Conservation (phyloP, 1,140 invertebrate genomes). For the Drosophila kikkawai region DNA sequence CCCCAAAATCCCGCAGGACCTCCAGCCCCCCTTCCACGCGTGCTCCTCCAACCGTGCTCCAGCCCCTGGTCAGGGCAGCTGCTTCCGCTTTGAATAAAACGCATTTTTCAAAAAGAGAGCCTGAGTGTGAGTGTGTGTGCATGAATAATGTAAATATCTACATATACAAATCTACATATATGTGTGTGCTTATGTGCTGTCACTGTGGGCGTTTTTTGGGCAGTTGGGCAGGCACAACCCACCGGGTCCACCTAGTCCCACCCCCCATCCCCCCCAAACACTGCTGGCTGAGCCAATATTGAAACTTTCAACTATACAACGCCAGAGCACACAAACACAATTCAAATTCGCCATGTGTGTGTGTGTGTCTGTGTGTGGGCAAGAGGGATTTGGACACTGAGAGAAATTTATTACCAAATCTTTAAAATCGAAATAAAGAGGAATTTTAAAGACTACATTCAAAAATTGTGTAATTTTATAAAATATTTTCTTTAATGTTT, state of each 20-base stretch:
- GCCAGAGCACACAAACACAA: constrained; percentile 39
- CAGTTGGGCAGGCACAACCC: constrained; percentile 55
- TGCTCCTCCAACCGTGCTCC: not conserved
- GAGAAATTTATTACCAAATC: not conserved
- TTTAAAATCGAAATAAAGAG: not conserved
- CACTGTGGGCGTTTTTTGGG: constrained; percentile 67
- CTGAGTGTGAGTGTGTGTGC: constrained; percentile 54
- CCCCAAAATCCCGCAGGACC: constrained; percentile 29
- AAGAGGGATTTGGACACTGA: constrained; percentile 24
- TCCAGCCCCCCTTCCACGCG: not conserved
- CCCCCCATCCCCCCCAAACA: not conserved
- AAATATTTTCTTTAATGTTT: too few relatives aligned
- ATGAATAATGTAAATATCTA: constrained; percentile 73
- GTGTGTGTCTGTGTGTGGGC: constrained; percentile 27
- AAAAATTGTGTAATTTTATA: too few relatives aligned
- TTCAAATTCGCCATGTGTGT: constrained; percentile 43
- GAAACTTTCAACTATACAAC: constrained; percentile 78
- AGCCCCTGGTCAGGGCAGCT: constrained; percentile 49
- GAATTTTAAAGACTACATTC: too few relatives aligned
- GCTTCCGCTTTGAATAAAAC: constrained; percentile 73
- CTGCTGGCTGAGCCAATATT: constrained; percentile 62
- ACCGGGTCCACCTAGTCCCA: constrained; percentile 3
- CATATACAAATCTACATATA: constrained; percentile 16
- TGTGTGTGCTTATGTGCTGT: constrained; percentile 56
- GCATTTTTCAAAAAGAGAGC: constrained; percentile 72